phyloP scores from a whole-genome alignment of 2,113 vertebrate species.

The Pica pica region DNA sequence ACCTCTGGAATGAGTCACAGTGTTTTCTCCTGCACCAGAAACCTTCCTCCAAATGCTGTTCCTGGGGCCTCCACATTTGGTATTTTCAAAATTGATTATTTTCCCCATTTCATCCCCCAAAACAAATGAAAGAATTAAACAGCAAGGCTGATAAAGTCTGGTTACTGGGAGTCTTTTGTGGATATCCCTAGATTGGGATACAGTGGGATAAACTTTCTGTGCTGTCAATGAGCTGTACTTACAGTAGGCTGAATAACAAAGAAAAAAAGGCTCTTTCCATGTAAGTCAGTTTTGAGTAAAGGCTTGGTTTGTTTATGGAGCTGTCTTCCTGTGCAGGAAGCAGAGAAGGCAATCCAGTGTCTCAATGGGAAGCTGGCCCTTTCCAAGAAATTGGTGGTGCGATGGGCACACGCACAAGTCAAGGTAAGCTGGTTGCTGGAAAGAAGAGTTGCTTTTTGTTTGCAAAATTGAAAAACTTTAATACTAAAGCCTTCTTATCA shows the following conservation, averaged over 20 bases:
- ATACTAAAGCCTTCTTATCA: not conserved
- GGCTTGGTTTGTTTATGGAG: conserved; percentile 20
- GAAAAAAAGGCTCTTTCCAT: not conserved
- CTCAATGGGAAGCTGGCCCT: conserved; percentile 96
- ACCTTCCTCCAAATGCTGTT: not conserved
- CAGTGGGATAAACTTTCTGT: not conserved
- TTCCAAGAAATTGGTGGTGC: conserved; percentile 95
- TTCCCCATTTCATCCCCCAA: not conserved
- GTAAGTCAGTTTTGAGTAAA: not conserved
- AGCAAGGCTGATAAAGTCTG: not conserved
- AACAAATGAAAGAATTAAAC: not conserved
- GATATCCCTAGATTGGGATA: not conserved
- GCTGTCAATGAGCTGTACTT: not conserved
- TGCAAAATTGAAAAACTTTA: no score
- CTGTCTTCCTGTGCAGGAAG: conserved; percentile 81
- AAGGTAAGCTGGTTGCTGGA: conserved; percentile 75
- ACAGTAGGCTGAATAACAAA: not conserved
- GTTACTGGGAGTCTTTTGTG: not conserved
- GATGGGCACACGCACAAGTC: conserved; percentile 96
- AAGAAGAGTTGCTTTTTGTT: fast-evolving
- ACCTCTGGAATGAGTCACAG: not conserved
- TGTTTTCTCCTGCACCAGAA: not conserved
- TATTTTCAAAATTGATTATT: not conserved
- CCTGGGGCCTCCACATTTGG: not conserved
- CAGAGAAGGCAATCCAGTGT: conserved; percentile 93